Evolutionary conservation across 2,113 vertebrate genomes (phyloP).

Genomic region (Nanorana parkeri): DNA sequence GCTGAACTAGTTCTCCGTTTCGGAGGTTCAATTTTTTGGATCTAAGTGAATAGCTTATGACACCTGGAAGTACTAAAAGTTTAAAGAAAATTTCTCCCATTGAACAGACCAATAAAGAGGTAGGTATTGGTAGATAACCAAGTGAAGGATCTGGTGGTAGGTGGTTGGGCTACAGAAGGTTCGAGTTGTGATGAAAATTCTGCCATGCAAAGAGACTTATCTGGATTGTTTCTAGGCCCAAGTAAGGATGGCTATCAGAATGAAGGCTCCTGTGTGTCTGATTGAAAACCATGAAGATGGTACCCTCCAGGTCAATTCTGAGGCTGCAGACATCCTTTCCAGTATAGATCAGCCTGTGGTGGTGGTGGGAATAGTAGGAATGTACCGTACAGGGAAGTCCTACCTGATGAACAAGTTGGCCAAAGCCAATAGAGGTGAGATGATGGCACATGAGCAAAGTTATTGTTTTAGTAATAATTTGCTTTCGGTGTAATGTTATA

Average conservation of each 20-base stretch:
- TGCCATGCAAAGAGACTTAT: too few relatives aligned
- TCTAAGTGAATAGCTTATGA: too few relatives aligned
- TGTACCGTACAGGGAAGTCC: constrained; percentile 63
- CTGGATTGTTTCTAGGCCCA: too few relatives aligned
- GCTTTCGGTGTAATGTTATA: background rate
- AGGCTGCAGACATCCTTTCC: constrained; percentile 50
- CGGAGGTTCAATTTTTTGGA: too few relatives aligned
- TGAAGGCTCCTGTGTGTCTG: constrained; percentile 45
- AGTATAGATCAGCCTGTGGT: constrained; percentile 59
- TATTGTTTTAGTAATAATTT: background rate
- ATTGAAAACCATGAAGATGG: constrained; percentile 53
- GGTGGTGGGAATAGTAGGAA: constrained; percentile 62
- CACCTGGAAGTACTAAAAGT: too few relatives aligned
- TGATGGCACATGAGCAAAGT: background rate
- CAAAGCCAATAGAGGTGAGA: constrained; percentile 55
- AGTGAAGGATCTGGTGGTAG: too few relatives aligned
- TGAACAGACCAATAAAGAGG: too few relatives aligned
- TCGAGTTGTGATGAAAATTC: too few relatives aligned
- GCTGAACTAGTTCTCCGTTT: too few relatives aligned
- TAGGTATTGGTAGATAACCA: too few relatives aligned
- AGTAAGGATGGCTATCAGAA: background rate
- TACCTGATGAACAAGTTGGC: constrained; percentile 64
- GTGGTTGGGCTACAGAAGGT: too few relatives aligned
- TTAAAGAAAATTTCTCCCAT: too few relatives aligned
- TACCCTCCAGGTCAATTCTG: constrained; percentile 36